Percentiles rank a stretch among this genome's conserved stretches.
phyloP scores from a whole-genome alignment of 2,797 vertebrate genomes.

The Catamblyrhynchus diadema region DNA sequence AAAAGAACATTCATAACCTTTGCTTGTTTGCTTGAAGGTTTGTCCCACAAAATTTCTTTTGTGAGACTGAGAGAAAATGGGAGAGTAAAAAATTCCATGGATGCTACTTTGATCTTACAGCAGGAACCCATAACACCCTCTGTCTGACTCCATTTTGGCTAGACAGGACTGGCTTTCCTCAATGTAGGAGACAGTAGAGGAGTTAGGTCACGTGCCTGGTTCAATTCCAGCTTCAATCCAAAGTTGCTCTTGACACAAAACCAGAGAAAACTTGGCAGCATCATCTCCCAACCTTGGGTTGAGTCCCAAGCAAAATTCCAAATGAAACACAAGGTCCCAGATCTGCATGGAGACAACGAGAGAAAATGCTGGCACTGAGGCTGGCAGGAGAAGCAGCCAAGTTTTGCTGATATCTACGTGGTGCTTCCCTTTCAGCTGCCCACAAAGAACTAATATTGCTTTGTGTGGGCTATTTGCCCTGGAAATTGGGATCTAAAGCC shows the following conservation, averaged over 20 bases:
- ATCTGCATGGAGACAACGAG: conserved; percentile 25
- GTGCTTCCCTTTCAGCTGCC: neutral
- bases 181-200: neutral
- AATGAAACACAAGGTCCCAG: conserved; percentile 50
- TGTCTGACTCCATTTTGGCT: conserved; percentile 17
- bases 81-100: neutral
- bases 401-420: neutral
- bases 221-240: conserved; percentile 40
- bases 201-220: conserved; percentile 24
- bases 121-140: neutral
- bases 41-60: neutral
- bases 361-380: neutral
- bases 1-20: neutral
- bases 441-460: neutral
- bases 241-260: conserved; percentile 55
- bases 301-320: conserved; percentile 29
- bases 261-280: conserved; percentile 58
- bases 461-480: neutral
- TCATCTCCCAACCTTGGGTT: conserved; percentile 13
- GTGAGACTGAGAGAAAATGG: neutral
- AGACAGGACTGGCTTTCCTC: neutral
- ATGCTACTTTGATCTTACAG: neutral
- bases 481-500: neutral
- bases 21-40: neutral
- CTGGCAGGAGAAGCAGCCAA: neutral